Evolutionary conservation across 1,140 invertebrate genomes (phyloP).

Genomic region (Cotesia glomerata): DNA sequence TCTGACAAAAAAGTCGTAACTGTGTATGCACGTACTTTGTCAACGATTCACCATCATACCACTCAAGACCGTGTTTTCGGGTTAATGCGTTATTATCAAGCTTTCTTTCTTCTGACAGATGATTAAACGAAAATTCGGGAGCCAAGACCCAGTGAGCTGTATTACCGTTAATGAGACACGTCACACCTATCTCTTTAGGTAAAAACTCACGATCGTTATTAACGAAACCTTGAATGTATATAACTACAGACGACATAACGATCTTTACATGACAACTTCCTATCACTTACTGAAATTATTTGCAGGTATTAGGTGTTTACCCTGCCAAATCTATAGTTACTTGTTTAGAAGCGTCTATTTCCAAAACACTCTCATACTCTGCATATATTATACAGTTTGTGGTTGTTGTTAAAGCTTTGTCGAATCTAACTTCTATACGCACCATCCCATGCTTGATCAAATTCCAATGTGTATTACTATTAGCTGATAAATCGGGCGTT

Average conservation of each 20-base stretch:
- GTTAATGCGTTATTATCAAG: background rate
- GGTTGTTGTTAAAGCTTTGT: constrained; percentile 37
- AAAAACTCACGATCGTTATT: constrained; percentile 1
- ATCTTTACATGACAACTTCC: background rate
- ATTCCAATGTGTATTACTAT: constrained; percentile 48
- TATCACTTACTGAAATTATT: background rate
- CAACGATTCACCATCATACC: background rate
- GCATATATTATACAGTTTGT: constrained; percentile 31
- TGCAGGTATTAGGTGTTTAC: background rate
- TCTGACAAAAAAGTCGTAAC: background rate
- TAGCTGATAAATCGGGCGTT: constrained; percentile 52
- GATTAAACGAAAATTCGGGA: background rate
- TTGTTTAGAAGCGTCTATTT: constrained; percentile 22
- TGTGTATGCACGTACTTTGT: background rate
- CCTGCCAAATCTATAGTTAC: constrained; percentile 14
- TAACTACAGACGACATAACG: background rate
- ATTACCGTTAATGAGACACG: background rate
- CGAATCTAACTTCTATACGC: constrained; percentile 47
- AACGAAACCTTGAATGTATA: constrained; percentile 8
- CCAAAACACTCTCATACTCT: constrained; percentile 18
- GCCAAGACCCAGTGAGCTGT: background rate
- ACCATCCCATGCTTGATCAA: constrained; percentile 45
- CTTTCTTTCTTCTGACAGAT: background rate
- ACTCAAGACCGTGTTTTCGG: background rate
- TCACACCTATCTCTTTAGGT: constrained; percentile 20